Conservation (phyloP, 1,140 invertebrate species). For the Brachionus sp. region DNA sequence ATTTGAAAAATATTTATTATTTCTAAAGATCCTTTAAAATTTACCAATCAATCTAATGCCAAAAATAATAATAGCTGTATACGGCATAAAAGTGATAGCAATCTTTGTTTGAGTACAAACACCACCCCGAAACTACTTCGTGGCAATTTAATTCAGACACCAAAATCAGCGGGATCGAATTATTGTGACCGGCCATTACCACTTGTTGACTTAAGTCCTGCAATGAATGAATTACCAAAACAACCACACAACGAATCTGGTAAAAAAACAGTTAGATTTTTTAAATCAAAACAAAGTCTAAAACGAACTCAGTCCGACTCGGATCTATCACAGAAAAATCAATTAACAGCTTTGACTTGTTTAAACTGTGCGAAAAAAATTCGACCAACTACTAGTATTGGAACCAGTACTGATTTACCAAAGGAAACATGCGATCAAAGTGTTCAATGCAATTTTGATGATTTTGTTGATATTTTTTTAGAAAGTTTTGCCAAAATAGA, state of each 20-base stretch:
- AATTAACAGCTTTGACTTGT: background rate
- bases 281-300: background rate
- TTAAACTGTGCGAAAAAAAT: background rate
- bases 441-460: background rate
- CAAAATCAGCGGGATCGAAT: background rate
- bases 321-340: background rate
- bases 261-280: conserved; percentile 20
- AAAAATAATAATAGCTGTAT: background rate
- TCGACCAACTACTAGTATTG: background rate
- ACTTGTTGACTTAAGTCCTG: background rate
- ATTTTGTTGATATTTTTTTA: background rate
- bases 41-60: background rate
- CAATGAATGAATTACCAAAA: background rate
- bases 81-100: conserved; percentile 21
- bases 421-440: background rate
- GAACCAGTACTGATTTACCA: background rate
- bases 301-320: conserved; percentile 10
- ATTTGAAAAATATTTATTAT: background rate
- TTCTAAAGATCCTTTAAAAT: conserved; percentile 4
- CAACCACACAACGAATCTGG: background rate
- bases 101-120: background rate
- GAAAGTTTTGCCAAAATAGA: background rate
- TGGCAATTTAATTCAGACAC: background rate
- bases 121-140: background rate
- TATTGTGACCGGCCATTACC: background rate